Percentiles rank a stretch among this genome's conserved stretches.
These are phyloP conservation scores for Helostoma temminkii DNA, from an alignment of 2,797 vertebrate genomes.

Conservation along the genomic window DNA sequence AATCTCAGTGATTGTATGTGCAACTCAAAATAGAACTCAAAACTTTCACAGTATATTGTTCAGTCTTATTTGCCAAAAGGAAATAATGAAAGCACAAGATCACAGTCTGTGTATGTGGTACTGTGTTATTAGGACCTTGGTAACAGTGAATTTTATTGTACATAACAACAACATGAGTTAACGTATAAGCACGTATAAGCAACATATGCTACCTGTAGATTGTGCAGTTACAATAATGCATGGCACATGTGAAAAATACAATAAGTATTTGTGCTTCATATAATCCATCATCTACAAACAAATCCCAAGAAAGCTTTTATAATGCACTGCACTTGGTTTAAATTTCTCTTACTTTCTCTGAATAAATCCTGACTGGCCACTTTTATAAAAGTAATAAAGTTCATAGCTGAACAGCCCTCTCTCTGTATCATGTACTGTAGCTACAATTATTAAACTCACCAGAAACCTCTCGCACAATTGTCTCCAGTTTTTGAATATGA, in stretches of 20 bases:
- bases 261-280: slow-evolving; percentile 84
- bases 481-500: slow-evolving; percentile 82
- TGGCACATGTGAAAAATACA: slow-evolving; percentile 66
- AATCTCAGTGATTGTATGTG: slow-evolving; percentile 53
- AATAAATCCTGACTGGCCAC: slow-evolving; percentile 60
- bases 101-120: slow-evolving; percentile 45
- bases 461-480: slow-evolving; percentile 61
- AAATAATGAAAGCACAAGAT: slow-evolving; percentile 46
- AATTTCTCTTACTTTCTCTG: slow-evolving; percentile 36
- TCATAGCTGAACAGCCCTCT: slow-evolving; percentile 55
- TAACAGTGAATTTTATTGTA: slow-evolving; percentile 55
- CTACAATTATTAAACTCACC: slow-evolving; percentile 58
- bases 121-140: slow-evolving; percentile 44
- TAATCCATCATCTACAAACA: slow-evolving; percentile 74
- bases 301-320: slow-evolving; percentile 51
- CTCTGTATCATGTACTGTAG: slow-evolving; percentile 47
- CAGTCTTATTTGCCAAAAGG: slow-evolving; percentile 55
- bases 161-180: slow-evolving; percentile 50
- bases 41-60: slow-evolving; percentile 74
- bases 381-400: slow-evolving; percentile 66
- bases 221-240: slow-evolving; percentile 63
- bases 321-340: slow-evolving; percentile 47
- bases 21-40: slow-evolving; percentile 56
- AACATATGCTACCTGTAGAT: slow-evolving; percentile 61
- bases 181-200: slow-evolving; percentile 37